phyloP scores from a whole-genome alignment of 2,797 vertebrate genomes.

The Fratercula arctica region DNA sequence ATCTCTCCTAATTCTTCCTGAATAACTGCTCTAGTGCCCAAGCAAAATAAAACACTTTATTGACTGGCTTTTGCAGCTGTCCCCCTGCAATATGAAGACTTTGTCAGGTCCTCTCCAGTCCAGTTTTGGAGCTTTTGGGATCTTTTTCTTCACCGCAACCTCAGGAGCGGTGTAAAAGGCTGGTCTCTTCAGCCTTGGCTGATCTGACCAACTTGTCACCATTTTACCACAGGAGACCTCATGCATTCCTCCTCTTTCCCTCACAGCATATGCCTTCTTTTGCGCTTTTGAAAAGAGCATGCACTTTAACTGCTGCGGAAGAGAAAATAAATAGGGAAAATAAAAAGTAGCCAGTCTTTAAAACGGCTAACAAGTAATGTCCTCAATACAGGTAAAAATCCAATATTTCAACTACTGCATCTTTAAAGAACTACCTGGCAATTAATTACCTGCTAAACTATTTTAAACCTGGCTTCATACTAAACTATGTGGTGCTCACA shows the following conservation, averaged over 20 bases:
- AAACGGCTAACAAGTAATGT: not conserved
- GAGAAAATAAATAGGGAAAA: not conserved
- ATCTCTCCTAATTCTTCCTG: not conserved
- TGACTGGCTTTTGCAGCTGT: fast-evolving
- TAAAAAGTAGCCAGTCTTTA: not conserved
- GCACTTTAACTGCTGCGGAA: not conserved
- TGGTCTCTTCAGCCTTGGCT: not conserved
- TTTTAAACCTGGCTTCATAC: not conserved
- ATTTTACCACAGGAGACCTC: not conserved
- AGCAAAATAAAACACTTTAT: not conserved
- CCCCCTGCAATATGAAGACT: not conserved
- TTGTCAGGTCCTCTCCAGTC: not conserved
- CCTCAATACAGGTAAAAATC: not conserved
- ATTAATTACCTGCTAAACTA: not conserved
- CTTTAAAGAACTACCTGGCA: not conserved
- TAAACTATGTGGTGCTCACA: not conserved
- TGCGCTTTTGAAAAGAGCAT: not conserved
- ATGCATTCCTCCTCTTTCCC: not conserved
- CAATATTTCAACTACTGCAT: not conserved
- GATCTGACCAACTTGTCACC: not conserved
- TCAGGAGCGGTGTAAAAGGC: not conserved
- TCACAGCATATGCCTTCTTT: not conserved
- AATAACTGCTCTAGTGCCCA: fast-evolving
- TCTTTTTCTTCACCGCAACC: not conserved
- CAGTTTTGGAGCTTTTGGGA: not conserved